Conservation (phyloP, 1,140 invertebrate genomes). For the roundworm (Caenorhabditis elegans) region WBcel235 BX284602.5:5742501-5743000, state of each 20-base stretch:
- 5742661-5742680: conserved; percentile 13
- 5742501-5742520: conserved; percentile 28
- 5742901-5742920: too few relatives aligned
- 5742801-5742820: too few relatives aligned
- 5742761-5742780: too few relatives aligned
- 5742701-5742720: conserved; percentile 5
- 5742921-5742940: too few relatives aligned
- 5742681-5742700: background rate
- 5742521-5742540: conserved; percentile 28
- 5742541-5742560: background rate
- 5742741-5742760: background rate
- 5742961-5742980: too few relatives aligned
- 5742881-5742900: too few relatives aligned
- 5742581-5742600: conserved; percentile 28
- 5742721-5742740: background rate
- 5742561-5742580: conserved; percentile 21
- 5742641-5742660: conserved; percentile 15
- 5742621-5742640: background rate
- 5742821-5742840: too few relatives aligned
- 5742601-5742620: background rate
- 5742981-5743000: too few relatives aligned
- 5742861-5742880: too few relatives aligned
- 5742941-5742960: too few relatives aligned
- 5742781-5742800: too few relatives aligned
- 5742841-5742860: too few relatives aligned